phyloP scores from a whole-genome alignment of 2,888 invertebrate genomes.

The Leucozona laternaria region DNA sequence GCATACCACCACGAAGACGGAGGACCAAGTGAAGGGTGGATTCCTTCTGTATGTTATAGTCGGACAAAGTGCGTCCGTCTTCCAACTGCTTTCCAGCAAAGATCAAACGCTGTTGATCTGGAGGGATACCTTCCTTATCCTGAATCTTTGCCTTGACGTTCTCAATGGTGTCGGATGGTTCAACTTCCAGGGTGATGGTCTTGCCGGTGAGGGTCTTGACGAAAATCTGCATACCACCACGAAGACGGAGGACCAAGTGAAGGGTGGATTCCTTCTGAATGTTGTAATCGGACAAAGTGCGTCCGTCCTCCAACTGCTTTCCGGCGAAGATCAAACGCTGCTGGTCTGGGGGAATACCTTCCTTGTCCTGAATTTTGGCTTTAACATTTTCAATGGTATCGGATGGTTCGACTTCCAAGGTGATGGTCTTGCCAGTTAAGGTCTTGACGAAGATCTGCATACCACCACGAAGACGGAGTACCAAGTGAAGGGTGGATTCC shows the following conservation, averaged over 20 bases:
- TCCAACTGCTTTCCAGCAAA: constrained; percentile 84
- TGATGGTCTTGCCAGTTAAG: constrained; percentile 80
- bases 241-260: constrained; percentile 92
- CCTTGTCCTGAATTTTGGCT: constrained; percentile 81
- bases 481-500: constrained; percentile 88
- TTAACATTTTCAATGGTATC: constrained; percentile 81
- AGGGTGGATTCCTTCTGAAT: constrained; percentile 80
- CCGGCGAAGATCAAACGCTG: constrained; percentile 81
- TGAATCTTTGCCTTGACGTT: constrained; percentile 80
- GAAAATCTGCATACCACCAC: constrained; percentile 87
- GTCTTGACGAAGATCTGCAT: constrained; percentile 81
- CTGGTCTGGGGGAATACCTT: constrained; percentile 81
- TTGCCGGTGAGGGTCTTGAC: constrained; percentile 80
- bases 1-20: constrained; percentile 94
- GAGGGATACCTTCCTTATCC: constrained; percentile 80
- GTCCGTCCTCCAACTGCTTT: constrained; percentile 89
- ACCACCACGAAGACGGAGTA: constrained; percentile 78
- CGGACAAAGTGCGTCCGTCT: constrained; percentile 94
- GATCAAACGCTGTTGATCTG: constrained; percentile 80
- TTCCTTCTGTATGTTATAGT: constrained; percentile 83
- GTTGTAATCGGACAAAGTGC: constrained; percentile 89
- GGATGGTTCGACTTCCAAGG: constrained; percentile 79
- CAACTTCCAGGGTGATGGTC: constrained; percentile 79
- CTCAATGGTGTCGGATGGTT: constrained; percentile 79
- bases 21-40: constrained; percentile 87